phyloP scores from a whole-genome alignment of 2,888 invertebrate genomes.

The Caradrina clavipalpis region DNA sequence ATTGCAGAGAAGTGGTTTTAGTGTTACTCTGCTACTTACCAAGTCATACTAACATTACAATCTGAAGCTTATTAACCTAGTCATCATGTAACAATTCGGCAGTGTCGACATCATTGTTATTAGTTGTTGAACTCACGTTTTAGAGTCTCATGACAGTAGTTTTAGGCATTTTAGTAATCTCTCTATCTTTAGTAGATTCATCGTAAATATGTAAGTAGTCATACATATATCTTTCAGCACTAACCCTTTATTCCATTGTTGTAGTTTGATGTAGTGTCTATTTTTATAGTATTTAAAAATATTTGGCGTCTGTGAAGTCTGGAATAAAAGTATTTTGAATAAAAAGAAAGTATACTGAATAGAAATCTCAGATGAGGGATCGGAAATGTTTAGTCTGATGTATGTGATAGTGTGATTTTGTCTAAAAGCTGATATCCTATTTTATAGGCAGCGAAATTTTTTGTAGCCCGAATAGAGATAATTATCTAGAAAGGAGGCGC shows the following conservation, averaged over 20 bases:
- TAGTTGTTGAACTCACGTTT: conserved; percentile 5
- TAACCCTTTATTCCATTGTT: conserved; percentile 29
- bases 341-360: neutral
- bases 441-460: conserved; percentile 28
- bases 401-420: conserved; percentile 69
- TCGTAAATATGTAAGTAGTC: neutral
- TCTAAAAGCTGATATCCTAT: conserved; percentile 16
- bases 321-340: conserved; percentile 2
- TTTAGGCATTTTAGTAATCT: conserved; percentile 21
- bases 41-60: conserved; percentile 34
- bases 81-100: conserved; percentile 30
- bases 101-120: conserved; percentile 17
- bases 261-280: conserved; percentile 38
- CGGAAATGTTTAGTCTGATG: conserved; percentile 70
- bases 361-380: conserved; percentile 47
- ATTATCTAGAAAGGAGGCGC: neutral
- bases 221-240: conserved; percentile 18
- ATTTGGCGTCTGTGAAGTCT: neutral
- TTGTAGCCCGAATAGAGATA: conserved; percentile 25
- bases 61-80: conserved; percentile 54
- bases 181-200: conserved; percentile 1
- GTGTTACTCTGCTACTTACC: conserved; percentile 28
- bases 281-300: conserved; percentile 28
- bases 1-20: conserved; percentile 22
- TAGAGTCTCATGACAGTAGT: conserved; percentile 29